Percentiles rank a stretch among this genome's conserved stretches.
These are phyloP conservation scores for Drosophila oshimai DNA, from an alignment of 1,140 invertebrate species.

Conservation along the genomic window DNA sequence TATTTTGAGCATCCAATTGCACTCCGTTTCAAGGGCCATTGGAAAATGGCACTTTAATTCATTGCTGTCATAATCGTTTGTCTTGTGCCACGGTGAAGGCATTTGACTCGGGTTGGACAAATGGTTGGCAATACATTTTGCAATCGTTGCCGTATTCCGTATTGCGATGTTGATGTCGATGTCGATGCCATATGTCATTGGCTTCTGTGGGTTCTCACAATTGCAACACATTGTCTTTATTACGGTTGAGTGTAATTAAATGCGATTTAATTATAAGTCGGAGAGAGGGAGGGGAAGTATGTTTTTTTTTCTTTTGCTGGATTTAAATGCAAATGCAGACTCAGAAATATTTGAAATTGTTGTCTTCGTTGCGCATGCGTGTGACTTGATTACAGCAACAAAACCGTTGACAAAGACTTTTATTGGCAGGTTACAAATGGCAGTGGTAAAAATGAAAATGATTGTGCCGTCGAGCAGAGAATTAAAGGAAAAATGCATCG, in stretches of 20 bases:
- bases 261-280: slow-evolving; percentile 55
- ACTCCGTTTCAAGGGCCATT: slow-evolving; percentile 19
- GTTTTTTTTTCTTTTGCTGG: slow-evolving; percentile 33
- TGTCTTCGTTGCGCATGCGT: slow-evolving; percentile 50
- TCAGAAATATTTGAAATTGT: slow-evolving; percentile 25
- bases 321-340: slow-evolving; percentile 62
- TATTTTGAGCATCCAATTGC: neutral
- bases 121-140: slow-evolving; percentile 53
- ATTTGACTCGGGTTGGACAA: slow-evolving; percentile 40
- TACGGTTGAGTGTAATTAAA: slow-evolving; percentile 52
- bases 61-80: slow-evolving; percentile 32
- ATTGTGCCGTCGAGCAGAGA: slow-evolving; percentile 23
- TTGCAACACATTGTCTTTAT: slow-evolving; percentile 51
- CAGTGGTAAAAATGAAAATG: slow-evolving; percentile 35
- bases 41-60: slow-evolving; percentile 14
- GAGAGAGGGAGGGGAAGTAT: neutral
- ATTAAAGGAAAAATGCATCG: slow-evolving; percentile 52
- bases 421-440: slow-evolving; percentile 33
- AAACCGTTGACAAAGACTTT: slow-evolving; percentile 47
- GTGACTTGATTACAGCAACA: slow-evolving; percentile 51
- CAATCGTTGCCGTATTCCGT: slow-evolving; percentile 33
- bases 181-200: slow-evolving; percentile 22
- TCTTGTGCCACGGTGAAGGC: slow-evolving; percentile 12
- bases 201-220: slow-evolving; percentile 57
- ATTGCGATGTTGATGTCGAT: slow-evolving; percentile 1